phyloP scores from a whole-genome alignment of 2,113 vertebrate genomes.

The Coregonus clupeaformis region DNA sequence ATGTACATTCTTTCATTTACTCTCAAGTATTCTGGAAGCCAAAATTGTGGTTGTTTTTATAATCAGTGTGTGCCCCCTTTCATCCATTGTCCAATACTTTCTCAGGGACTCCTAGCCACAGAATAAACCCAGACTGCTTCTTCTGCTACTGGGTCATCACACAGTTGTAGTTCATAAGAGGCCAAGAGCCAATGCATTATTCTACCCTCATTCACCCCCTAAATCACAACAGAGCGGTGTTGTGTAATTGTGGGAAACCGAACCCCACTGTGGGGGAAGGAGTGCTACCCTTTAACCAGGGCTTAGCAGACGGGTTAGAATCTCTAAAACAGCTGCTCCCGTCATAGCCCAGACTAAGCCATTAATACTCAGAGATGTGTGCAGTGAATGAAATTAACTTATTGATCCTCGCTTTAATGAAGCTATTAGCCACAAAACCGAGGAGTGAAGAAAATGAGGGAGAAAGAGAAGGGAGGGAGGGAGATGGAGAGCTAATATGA shows the following conservation, averaged over 20 bases:
- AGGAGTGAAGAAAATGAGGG: not conserved
- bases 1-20: no score
- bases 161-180: not conserved
- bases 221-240: not conserved
- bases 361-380: slow-evolving; percentile 59
- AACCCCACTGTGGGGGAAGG: not conserved
- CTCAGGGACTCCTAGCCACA: not conserved
- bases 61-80: not conserved
- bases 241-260: slow-evolving; percentile 5
- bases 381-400: slow-evolving; percentile 59
- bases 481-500: slow-evolving; percentile 2
- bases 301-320: slow-evolving; percentile 5
- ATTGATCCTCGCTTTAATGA: slow-evolving; percentile 62
- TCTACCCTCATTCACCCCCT: not conserved
- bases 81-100: not conserved
- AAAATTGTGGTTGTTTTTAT: not conserved
- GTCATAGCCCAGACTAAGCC: slow-evolving; percentile 37
- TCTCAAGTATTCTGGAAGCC: not conserved
- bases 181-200: not conserved
- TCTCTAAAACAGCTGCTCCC: slow-evolving; percentile 51
- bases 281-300: not conserved
- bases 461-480: not conserved
- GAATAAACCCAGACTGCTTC: not conserved
- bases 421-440: slow-evolving; percentile 47
- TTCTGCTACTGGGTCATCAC: not conserved